Base-by-base conservation (phyloP, 2,113 vertebrate species). In the Atractosteus spatula region DNA sequence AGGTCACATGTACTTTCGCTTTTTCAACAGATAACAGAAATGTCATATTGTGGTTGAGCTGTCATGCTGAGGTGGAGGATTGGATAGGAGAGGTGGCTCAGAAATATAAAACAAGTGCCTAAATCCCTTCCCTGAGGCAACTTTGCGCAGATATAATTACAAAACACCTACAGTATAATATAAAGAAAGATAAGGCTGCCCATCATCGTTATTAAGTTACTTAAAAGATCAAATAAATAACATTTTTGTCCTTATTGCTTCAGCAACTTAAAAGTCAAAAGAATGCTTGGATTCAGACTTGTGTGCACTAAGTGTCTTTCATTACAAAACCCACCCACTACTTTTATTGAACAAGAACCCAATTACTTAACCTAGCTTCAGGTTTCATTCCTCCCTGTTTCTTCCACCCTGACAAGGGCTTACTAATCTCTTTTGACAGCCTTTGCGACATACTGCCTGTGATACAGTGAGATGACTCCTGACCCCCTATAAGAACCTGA, bases 321-420 rank as follows among this genome's bases (percentile, higher is more conserved):
- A 92, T 90, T 87, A 90, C 84, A 83, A 82, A 55, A 86, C 83
- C 89, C 82, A 90, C 89, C 88, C 84, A 87, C 84, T 80, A 87
- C 85, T 92, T 95, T 94, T 94, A 96, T 95, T 93, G 92, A 94
- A 95, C 92, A 94, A 93, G 93, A 96, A 95, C 94, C 92, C 94
- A 97, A 97, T 96, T 96, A 97, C 92, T 96, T 97, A 96, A 95
- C 89, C 89, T 75, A 81, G 85, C 87, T 93, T 92, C 93, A 92
- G 89, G 89, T 94, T 95, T 87, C 87, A 87, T 87, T 92, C 85
- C 89, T 82, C 78, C 79, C 88, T 83, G 84, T 71, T 82, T 91
- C 85, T 55, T 89, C 91, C 84, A 92, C 86, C 86, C 90, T 85
- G 83, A 93, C 92, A 93, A 83, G 80, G 80, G 86, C 87, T 87